phyloP scores from a whole-genome alignment of 1,140 invertebrate genomes.

The Sinella curviseta region DNA sequence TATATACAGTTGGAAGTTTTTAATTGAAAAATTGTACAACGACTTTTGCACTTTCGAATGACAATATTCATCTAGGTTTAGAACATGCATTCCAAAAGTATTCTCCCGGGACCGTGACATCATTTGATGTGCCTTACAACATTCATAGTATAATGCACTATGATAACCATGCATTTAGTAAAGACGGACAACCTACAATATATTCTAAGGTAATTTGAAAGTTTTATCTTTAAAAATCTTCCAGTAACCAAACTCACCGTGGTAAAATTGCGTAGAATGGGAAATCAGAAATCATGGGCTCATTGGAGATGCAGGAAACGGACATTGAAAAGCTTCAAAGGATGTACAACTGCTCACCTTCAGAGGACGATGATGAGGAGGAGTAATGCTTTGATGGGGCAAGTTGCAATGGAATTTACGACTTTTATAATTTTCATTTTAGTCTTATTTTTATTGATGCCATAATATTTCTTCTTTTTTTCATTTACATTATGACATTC shows the following conservation, averaged over 20 bases:
- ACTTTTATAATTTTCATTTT: too few relatives aligned
- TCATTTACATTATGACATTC: too few relatives aligned
- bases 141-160: background rate
- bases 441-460: too few relatives aligned
- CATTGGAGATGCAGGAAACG: background rate
- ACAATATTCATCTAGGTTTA: background rate
- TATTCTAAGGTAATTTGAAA: background rate
- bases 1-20: too few relatives aligned
- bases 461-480: too few relatives aligned
- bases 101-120: background rate
- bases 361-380: too few relatives aligned
- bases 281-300: background rate
- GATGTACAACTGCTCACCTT: constrained; percentile 1
- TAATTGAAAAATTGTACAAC: too few relatives aligned
- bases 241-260: background rate
- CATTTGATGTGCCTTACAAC: background rate
- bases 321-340: background rate
- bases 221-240: too few relatives aligned
- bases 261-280: background rate
- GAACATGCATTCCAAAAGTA: constrained; percentile 5
- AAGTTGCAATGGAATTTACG: background rate
- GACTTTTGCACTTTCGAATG: background rate
- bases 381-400: too few relatives aligned
- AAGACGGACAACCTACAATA: background rate
- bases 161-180: background rate